Conservation (phyloP, 2,113 vertebrate species). For the Helogale parvula region DNA sequence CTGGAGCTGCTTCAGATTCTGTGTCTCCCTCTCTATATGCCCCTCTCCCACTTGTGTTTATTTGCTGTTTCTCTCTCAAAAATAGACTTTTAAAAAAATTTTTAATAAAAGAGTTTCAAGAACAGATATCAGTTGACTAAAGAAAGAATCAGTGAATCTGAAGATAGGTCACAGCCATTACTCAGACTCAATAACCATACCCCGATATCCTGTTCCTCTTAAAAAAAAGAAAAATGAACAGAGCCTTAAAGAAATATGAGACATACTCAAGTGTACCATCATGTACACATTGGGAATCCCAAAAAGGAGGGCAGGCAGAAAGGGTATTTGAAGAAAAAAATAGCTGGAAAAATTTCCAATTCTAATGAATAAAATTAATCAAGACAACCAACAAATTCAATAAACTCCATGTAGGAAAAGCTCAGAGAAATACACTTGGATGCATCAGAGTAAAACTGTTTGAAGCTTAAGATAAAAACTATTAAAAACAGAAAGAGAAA, state of each 20-base stretch:
- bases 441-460: not conserved
- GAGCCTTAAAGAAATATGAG: not conserved
- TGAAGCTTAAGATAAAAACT: not conserved
- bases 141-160: not conserved
- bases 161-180: not conserved
- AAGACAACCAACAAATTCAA: not conserved
- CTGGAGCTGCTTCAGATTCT: too few relatives aligned
- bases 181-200: not conserved
- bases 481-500: not conserved
- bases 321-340: not conserved
- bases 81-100: too few relatives aligned
- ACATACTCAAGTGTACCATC: not conserved
- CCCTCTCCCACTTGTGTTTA: too few relatives aligned
- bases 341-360: not conserved
- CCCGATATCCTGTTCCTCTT: too few relatives aligned
- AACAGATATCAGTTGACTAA: not conserved
- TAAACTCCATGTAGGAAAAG: not conserved
- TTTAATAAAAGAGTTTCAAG: not conserved
- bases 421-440: not conserved
- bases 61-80: too few relatives aligned
- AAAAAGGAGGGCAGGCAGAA: not conserved
- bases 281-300: not conserved
- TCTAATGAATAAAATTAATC: not conserved
- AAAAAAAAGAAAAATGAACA: not conserved
- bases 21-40: too few relatives aligned